These are phyloP conservation scores for Notospermus geniculatus DNA, from an alignment of 1,140 invertebrate genomes.

Conservation along the genomic window DNA sequence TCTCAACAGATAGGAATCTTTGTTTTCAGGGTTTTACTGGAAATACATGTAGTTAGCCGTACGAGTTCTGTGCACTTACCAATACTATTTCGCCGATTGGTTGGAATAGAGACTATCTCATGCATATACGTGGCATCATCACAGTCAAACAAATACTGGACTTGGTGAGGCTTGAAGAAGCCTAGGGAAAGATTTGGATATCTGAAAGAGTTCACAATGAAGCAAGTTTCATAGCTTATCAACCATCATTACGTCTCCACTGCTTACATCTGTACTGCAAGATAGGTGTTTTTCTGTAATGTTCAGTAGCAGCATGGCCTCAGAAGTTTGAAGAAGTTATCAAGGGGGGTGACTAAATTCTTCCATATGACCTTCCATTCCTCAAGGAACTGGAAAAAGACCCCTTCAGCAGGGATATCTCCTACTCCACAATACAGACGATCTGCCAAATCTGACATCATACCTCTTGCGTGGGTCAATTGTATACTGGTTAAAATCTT, in stretches of 20 bases:
- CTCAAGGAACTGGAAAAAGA: too few relatives aligned
- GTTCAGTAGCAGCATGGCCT: too few relatives aligned
- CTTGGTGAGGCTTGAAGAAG: slow-evolving; percentile 69
- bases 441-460: too few relatives aligned
- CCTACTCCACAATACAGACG: too few relatives aligned
- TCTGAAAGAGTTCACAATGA: slow-evolving; percentile 29
- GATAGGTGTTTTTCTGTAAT: too few relatives aligned
- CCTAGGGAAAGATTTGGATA: slow-evolving; percentile 62
- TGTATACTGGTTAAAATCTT: slow-evolving; percentile 83
- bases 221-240: too few relatives aligned
- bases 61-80: slow-evolving; percentile 26
- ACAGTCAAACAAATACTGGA: slow-evolving; percentile 53
- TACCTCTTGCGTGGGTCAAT: slow-evolving; percentile 78
- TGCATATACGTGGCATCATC: slow-evolving; percentile 37
- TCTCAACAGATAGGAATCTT: not conserved
- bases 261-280: too few relatives aligned
- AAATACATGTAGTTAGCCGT: slow-evolving; percentile 1
- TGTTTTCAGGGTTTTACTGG: not conserved
- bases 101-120: slow-evolving; percentile 44
- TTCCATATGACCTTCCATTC: too few relatives aligned
- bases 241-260: too few relatives aligned
- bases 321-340: too few relatives aligned
- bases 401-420: too few relatives aligned
- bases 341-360: too few relatives aligned
- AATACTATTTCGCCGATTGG: slow-evolving; percentile 35